Evolutionary conservation across 2,888 invertebrate genomes (phyloP), one percentile per base, ranked within the genome.

Genomic region (Himalopsyche tibetana): DNA sequence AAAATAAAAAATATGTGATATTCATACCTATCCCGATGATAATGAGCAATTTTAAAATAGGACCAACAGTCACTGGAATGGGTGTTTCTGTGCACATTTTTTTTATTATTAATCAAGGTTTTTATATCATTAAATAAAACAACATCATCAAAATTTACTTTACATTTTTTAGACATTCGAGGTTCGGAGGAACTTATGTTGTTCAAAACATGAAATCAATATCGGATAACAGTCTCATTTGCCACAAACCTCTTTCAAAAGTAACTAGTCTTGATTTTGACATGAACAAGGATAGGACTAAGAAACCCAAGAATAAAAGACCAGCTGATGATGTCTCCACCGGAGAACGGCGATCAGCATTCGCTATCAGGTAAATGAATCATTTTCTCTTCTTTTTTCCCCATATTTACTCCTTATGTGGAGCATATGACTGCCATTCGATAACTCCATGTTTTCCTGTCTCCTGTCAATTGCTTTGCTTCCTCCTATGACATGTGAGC

Each of bases 171-270:
- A 97, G 98, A 89, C 98, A 98, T 92, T 98, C 98, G 0, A 95
- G 97, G 88, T 99, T 99, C 91, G 98, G 98, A 55, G 99, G 99
- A 83, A 98, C 98, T 11, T 99, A 96, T 92, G 96, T 97, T 0
- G 95, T 99, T 28, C 95, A 96, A 91, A 98, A 99, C 91, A 95
- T 99, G 94, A 98, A 98, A 92, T 98, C 99, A 38, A 96, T 99
- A 90, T 96, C 97, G 89, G 96, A 98, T 89, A 96, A 96, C 90
- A 97, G 98, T 90, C 93, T 98, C 87, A 97, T 99, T 89, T 97
- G 96, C 90, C 96, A 98, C 91, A 98, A 97, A 91, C 96, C 98
- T 3, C 92, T 98, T 84, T 95, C 95, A 89, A 96, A 96, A 90
- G 94, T 97, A 86, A 95, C 96, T 69, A 94, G 95, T 86, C 92